Evolutionary conservation across 2,113 vertebrate genomes (phyloP), one percentile per base, ranked within the genome.

Genomic region (Heterotis niloticus): DNA sequence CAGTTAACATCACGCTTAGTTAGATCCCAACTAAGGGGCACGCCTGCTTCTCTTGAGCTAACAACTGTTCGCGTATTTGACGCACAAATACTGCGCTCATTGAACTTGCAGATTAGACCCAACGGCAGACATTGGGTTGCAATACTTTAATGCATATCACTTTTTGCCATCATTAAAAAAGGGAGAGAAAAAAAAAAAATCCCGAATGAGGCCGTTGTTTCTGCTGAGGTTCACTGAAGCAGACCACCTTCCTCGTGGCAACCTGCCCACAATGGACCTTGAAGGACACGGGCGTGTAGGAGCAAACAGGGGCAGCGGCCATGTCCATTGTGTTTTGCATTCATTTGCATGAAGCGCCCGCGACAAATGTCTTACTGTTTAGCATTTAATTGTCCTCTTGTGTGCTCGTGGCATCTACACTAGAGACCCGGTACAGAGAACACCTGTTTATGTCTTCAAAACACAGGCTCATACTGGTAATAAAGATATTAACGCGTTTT

Each of bases 341-440:
- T 56, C 28, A 5, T 77, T 77, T 77, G 26, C 78, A 80, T 80
- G 67, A 75, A 80, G 18, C 28, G 51, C 60, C 59, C 44, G 51
- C 23, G 54, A 60, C 60, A 29, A n/a, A 51, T 67, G 60, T 79
- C 51, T 56, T 20, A 5, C 78, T 79, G 60, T 44, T 79, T 65
- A 74, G 70, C 78, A 79, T 79, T 28, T 54, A 51, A 64, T 56
- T 51, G 69, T 51, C 69, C 34, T 51, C 56, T n/a, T 13, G 78
- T 26, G 10, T 56, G 51, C 28, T 24, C 16, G n/a, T 34, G 67
- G 54, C 56, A 34, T 2, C 20, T 5, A 14, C 10, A 0, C 20
- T 23, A 7, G 20, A 78, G 54, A 18, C 67, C 51, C 67, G 23
- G 20, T 18, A 51, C 57, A 10, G 76, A 20, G 23, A 24, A 76